Conservation (phyloP, 1,140 invertebrate genomes). For the Palaemon carinicauda region DNA sequence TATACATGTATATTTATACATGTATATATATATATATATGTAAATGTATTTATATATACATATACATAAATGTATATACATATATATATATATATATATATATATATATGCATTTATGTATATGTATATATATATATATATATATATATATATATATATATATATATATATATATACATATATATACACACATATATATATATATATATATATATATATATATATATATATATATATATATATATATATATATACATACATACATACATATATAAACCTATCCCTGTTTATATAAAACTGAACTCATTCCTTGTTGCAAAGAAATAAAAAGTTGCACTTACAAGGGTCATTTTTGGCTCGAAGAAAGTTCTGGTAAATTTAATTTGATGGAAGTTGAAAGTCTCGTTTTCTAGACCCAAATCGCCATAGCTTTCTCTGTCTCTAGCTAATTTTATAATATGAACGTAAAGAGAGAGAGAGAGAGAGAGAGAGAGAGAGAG, state of each 20-base stretch:
- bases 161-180: slow-evolving; percentile 3
- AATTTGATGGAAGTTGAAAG: too few species aligned
- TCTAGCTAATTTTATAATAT: too few species aligned
- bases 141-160: slow-evolving; percentile 10
- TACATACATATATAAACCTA: slow-evolving; percentile 12
- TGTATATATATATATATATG: slow-evolving; percentile 15
- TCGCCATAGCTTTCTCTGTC: too few species aligned
- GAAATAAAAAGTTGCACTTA: too few species aligned
- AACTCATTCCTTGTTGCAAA: too few species aligned
- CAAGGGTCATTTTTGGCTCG: too few species aligned
- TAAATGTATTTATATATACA: slow-evolving; percentile 17
- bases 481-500: too few species aligned
- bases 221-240: slow-evolving; percentile 27
- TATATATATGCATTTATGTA: not conserved
- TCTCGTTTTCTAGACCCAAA: too few species aligned
- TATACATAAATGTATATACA: slow-evolving; percentile 4
- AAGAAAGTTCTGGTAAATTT: too few species aligned
- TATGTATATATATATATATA: slow-evolving; percentile 11
- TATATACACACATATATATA: slow-evolving; percentile 8
- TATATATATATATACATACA: slow-evolving; percentile 21
- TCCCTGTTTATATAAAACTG: slow-evolving; percentile 10
- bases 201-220: slow-evolving; percentile 25
- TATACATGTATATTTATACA: not conserved
- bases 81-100: not conserved
- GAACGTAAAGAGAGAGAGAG: too few species aligned